phyloP scores from a whole-genome alignment of 2,113 vertebrate species.

The Notechis scutatus region DNA sequence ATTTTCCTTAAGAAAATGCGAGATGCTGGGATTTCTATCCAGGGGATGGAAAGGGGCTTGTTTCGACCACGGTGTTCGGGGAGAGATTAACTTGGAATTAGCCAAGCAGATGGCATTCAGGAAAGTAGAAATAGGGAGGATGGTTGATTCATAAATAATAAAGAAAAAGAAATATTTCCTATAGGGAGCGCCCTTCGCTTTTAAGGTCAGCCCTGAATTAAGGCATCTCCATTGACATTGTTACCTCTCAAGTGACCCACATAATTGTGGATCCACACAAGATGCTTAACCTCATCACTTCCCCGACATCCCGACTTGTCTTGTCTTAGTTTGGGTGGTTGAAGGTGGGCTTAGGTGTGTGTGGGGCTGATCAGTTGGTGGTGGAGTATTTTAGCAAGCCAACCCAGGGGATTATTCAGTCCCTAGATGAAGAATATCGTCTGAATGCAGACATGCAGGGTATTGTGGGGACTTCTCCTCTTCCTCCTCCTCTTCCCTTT shows the following conservation, averaged over 20 bases:
- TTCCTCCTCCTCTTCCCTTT: background rate
- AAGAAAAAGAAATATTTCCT: background rate
- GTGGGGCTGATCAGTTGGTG: background rate
- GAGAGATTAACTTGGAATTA: background rate
- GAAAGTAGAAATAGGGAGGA: background rate
- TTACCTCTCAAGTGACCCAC: background rate
- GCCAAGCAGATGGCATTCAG: background rate
- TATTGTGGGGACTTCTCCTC: background rate
- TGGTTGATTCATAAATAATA: background rate
- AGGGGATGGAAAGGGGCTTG: background rate
- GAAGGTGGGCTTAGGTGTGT: background rate
- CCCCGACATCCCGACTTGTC: background rate
- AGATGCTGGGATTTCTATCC: background rate
- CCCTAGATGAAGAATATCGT: background rate
- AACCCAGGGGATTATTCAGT: background rate
- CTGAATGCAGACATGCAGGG: background rate
- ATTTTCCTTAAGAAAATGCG: background rate
- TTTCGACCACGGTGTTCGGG: background rate
- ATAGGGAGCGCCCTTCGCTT: background rate
- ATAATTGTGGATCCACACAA: background rate
- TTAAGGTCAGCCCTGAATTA: background rate
- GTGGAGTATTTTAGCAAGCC: background rate
- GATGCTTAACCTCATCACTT: background rate
- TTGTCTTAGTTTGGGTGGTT: background rate
- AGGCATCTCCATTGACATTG: background rate